Evolutionary conservation across 2,797 vertebrate genomes (phyloP).

Genomic region (Molossus alvarezi): DNA sequence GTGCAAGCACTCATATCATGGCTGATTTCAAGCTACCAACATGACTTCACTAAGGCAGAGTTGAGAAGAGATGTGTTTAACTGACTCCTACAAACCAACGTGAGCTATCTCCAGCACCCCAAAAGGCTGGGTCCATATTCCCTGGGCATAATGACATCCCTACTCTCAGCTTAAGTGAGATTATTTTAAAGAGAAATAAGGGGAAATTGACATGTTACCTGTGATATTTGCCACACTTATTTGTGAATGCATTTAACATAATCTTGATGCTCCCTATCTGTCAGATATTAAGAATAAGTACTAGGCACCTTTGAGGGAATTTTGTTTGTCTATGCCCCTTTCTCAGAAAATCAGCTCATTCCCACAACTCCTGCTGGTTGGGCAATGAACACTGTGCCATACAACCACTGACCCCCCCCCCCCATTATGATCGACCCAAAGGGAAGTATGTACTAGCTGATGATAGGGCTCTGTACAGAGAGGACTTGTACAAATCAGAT

Average conservation of each 20-base stretch:
- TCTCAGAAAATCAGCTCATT: neutral
- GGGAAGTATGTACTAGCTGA: neutral
- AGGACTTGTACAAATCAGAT: neutral
- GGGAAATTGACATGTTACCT: neutral
- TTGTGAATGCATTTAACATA: neutral
- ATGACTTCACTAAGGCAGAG: neutral
- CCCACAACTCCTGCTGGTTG: neutral
- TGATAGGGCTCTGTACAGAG: neutral
- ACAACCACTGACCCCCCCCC: too few relatives aligned
- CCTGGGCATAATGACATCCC: neutral
- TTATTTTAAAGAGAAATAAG: constrained; percentile 27
- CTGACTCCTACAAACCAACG: neutral
- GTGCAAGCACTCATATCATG: neutral
- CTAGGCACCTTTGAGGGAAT: neutral
- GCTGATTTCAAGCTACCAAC: neutral
- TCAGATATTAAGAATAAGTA: neutral
- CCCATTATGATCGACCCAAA: neutral
- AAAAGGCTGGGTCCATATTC: neutral
- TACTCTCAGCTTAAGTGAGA: neutral
- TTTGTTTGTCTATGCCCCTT: neutral
- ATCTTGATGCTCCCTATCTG: neutral
- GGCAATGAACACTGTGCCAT: neutral
- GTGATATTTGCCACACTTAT: neutral
- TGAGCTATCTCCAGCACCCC: neutral
- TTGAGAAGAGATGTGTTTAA: neutral